Evolutionary conservation across 1,140 invertebrate species (phyloP), one percentile per base, ranked within the genome.

Genomic region (Drosophila bifasciata): DNA sequence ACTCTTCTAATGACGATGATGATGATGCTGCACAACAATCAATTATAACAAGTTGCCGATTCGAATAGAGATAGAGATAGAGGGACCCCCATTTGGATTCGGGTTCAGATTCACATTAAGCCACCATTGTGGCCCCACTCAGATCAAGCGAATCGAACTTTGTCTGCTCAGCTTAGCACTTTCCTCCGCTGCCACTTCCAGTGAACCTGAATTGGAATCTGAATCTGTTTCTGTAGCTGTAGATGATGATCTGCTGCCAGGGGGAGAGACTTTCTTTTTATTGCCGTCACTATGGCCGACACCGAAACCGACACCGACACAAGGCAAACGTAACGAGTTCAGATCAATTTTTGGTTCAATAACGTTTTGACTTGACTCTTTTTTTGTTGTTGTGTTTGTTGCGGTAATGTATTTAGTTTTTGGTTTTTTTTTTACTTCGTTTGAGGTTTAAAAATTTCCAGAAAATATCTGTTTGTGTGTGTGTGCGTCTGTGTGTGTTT

Each of bases 281-380:
- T 88, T 83, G 83, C 79, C 28, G 28, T 28, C 28, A 28, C 8
- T 28, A 28, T 28, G 28, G 28, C 28, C 28, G 28, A 28, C 28
- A 28, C 28, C 83, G 11, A 36, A 13, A 36, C 32, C 32, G 32
- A 36, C 0, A 36, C 32, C 68, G 51, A 50, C 62, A 84, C 81
- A 79, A 85, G 72, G 50, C 77, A 81, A 88, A 88, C 83, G 70
- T 76, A 88, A 83, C 83, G 83, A 88, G 83, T 83, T 88, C 78
- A 88, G 79, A 89, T 88, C 83, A 88, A 88, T 88, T 88, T 76
- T 88, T 76, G 80, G 84, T 88, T 88, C 78, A 81, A 86, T 83
- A 88, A 71, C 67, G 78, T 74, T 68, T 66, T 61, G 60, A 66
- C 67, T 76, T 55, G 76, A 73, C 67, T 80, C 73, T 67, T 77